Evolutionary conservation across 1,140 invertebrate genomes (phyloP), one percentile per base, ranked within the genome.

Genomic region (Diachasmimorpha longicaudata): DNA sequence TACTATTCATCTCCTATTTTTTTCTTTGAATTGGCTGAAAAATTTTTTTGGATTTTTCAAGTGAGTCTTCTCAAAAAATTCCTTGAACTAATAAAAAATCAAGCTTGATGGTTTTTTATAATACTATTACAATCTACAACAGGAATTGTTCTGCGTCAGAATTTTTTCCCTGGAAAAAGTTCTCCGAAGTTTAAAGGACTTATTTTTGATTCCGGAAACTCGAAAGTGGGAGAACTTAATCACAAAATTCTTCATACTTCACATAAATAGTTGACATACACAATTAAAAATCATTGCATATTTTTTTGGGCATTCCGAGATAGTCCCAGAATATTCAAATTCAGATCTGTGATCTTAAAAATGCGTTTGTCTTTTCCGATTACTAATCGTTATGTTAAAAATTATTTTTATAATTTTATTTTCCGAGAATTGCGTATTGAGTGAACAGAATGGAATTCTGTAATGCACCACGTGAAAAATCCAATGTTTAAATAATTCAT

Each of bases 241-340:
- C 48, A 52, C 48, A 81, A 82, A 79, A 77, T 8, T 52, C 52
- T 23, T 31, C 23, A 76, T 16, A 39, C 23, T 37, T 52, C 9
- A 63, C 6, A 23, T 16, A 70, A 55, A 69, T 55, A 31, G 39
- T 76, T 39, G 39, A 16, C 66, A 0, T 44, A 42, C 19, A 63
- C 9, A 42, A n/a, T 10, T 39, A 72, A 55, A 63, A 46, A 68
- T 6, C 52, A 52, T 37, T 36, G 21, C 4, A 37, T 67, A 63
- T 13, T 46, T n/a, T 52, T 52, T 52, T 52, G 48, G 48, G 16
- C 48, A 52, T 9, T 52, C n/a, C 14, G 19, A 31, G 31, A n/a
- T n/a, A 31, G 48, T 1, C 14, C 48, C 48, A 52, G 48, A 16
- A 3, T 52, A 19, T 52, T 52, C n/a, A 16, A 16, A 52, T 52